A percentile compares a stretch with the other conserved stretches of the same genome.
Conservation (phyloP, 2,113 vertebrate genomes). For the Salvator merianae region DNA sequence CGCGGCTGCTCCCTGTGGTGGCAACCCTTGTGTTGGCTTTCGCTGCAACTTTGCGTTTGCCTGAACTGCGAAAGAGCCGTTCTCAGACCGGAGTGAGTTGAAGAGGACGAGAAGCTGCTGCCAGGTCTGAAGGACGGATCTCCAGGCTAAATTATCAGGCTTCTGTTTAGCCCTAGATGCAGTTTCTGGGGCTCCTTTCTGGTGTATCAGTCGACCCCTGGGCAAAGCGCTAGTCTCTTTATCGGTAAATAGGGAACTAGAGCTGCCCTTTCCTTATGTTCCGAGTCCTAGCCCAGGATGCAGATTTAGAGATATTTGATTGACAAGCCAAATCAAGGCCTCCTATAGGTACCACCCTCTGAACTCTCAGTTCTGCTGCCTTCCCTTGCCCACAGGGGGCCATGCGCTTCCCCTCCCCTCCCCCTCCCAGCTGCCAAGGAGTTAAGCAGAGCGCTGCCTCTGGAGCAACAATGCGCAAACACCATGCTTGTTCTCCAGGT, state of each 20-base stretch:
- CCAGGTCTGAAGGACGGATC: no score
- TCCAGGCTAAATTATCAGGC: no score
- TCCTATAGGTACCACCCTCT: no score
- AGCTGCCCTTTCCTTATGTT: background rate
- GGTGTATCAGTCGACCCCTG: no score
- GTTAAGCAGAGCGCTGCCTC: background rate
- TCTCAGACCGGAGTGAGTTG: background rate
- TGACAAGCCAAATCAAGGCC: background rate
- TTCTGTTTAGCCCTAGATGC: no score
- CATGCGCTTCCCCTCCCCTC: background rate
- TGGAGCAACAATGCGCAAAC: slow-evolving; percentile 3
- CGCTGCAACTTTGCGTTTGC: background rate
- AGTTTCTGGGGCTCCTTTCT: background rate
- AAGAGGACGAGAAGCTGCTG: background rate
- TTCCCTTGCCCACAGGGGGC: no score
- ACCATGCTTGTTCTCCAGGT: background rate
- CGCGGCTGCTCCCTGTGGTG: no score
- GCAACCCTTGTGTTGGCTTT: background rate
- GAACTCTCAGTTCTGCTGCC: background rate
- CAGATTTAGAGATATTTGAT: background rate
- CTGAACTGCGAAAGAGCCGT: no score
- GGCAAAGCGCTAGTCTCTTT: no score
- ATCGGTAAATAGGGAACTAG: background rate
- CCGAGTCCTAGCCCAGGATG: no score
- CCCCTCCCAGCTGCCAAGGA: background rate